Evolutionary conservation across 2,797 vertebrate genomes (phyloP).

Genomic region (Notoglanidium macrostoma): DNA sequence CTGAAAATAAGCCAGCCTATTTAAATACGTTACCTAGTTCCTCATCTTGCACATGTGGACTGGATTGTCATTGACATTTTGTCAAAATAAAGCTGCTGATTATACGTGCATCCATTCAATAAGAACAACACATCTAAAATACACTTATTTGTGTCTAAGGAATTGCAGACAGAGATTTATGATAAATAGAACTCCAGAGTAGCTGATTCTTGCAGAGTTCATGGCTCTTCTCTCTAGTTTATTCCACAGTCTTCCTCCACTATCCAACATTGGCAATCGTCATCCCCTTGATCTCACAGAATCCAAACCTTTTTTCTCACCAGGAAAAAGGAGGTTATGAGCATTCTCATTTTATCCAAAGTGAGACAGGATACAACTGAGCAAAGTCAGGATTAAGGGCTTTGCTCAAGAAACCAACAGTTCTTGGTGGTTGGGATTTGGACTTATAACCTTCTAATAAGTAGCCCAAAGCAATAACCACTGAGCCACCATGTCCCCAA

Average conservation of each 20-base stretch:
- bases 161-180: not conserved
- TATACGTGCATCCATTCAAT: conserved; percentile 10
- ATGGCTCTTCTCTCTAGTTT: not conserved
- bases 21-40: not conserved
- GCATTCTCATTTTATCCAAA: not conserved
- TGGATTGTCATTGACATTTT: conserved; percentile 3
- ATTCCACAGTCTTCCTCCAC: not conserved
- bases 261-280: not conserved
- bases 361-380: not conserved
- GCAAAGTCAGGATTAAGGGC: not conserved
- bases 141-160: not conserved
- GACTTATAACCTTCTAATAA: not conserved
- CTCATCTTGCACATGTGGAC: not conserved
- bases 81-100: conserved; percentile 9
- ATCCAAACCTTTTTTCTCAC: not conserved
- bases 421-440: not conserved
- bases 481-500: not conserved
- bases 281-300: not conserved
- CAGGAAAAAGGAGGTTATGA: not conserved
- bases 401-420: not conserved
- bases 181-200: not conserved
- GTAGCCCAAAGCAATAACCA: not conserved
- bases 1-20: not conserved
- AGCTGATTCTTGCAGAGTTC: not conserved
- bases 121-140: not conserved